A percentile compares a stretch with the other conserved stretches of the same genome.
Conservation (phyloP, 2,797 vertebrate species). For the Buphagus erythrorhynchus region DNA sequence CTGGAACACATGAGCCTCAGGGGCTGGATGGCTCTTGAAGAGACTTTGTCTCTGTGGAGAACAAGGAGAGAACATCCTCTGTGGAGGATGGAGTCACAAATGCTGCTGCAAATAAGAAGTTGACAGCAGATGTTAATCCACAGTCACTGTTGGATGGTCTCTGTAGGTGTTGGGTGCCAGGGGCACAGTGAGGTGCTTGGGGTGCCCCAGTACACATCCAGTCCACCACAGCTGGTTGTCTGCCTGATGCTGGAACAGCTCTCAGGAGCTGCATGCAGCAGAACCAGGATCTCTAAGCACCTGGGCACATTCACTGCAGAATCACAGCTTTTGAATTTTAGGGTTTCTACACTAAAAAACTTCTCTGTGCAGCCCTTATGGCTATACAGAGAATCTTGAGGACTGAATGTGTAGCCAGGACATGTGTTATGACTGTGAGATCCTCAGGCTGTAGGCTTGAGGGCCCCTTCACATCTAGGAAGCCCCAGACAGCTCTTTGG, state of each 20-base stretch:
- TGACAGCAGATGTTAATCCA: fast-evolving
- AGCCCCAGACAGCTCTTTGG: background rate
- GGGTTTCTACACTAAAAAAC: background rate
- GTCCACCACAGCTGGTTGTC: background rate
- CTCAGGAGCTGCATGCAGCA: background rate
- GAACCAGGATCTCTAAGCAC: background rate
- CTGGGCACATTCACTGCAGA: background rate
- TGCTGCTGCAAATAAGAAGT: background rate
- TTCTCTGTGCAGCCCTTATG: background rate
- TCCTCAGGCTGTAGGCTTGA: fast-evolving
- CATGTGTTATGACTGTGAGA: fast-evolving
- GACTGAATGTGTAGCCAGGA: background rate
- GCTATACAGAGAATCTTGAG: background rate
- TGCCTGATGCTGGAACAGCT: fast-evolving
- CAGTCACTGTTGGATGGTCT: background rate
- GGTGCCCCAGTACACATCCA: background rate
- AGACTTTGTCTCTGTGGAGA: background rate
- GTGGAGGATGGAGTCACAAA: background rate
- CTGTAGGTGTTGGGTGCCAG: background rate
- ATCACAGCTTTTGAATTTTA: background rate
- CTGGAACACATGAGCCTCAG: background rate
- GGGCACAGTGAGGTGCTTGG: background rate
- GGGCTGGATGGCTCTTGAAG: background rate
- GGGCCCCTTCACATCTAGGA: background rate
- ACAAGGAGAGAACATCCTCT: background rate